These are phyloP conservation scores for Athalia circularis DNA, from an alignment of 2,888 invertebrate genomes.

Conservation along the genomic window DNA sequence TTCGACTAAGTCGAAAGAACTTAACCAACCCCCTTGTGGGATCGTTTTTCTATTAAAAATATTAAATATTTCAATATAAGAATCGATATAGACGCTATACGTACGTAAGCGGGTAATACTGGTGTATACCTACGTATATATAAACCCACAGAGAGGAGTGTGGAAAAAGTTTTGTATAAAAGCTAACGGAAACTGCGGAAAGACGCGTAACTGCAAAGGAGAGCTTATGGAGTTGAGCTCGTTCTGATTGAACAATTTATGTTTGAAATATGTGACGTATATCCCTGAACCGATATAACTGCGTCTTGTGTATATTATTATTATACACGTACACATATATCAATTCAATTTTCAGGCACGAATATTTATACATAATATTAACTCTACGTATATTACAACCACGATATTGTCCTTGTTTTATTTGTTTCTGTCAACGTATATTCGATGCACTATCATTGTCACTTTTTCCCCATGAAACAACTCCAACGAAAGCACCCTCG, in stretches of 20 bases:
- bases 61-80: slow-evolving; percentile 60
- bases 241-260: slow-evolving; percentile 67
- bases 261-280: slow-evolving; percentile 56
- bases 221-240: slow-evolving; percentile 62
- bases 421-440: no score
- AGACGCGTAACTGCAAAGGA: slow-evolving; percentile 49
- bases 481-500: no score
- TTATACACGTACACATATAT: neutral
- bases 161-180: slow-evolving; percentile 5
- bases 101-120: neutral
- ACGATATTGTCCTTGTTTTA: no score
- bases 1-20: slow-evolving; percentile 42
- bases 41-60: slow-evolving; percentile 65
- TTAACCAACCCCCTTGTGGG: slow-evolving; percentile 46
- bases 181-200: slow-evolving; percentile 14
- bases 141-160: no score
- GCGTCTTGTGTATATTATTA: neutral
- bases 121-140: no score
- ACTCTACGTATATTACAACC: neutral
- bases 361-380: neutral
- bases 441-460: no score
- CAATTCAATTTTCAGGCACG: neutral
- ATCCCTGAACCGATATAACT: neutral
- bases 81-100: neutral
- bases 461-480: no score